A percentile compares a stretch with the other conserved stretches of the same genome.
phyloP scores from a whole-genome alignment of 1,140 invertebrate species.

The Drosophila ercepeae region DNA sequence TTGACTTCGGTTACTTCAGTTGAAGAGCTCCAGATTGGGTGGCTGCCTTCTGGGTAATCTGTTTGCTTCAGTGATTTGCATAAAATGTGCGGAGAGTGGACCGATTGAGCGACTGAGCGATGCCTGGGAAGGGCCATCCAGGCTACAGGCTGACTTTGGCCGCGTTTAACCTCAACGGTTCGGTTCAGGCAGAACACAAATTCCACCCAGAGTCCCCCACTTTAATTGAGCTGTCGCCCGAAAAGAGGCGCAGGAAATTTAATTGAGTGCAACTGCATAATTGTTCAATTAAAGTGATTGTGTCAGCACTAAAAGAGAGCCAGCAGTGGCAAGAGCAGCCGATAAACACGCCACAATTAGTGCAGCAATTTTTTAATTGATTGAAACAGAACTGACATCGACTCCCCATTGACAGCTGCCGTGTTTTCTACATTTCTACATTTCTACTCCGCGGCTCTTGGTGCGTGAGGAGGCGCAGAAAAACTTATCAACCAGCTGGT shows the following conservation, averaged over 20 bases:
- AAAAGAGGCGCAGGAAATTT: constrained; percentile 45
- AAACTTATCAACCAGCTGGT: constrained; percentile 24
- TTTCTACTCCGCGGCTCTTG: neutral
- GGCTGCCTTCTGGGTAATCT: constrained; percentile 45
- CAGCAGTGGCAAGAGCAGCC: neutral
- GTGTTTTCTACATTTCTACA: neutral
- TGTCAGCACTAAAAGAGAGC: constrained; percentile 27
- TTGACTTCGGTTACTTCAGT: constrained; percentile 38
- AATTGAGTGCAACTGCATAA: constrained; percentile 78
- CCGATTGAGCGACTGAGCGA: constrained; percentile 4
- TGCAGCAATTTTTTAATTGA: constrained; percentile 71
- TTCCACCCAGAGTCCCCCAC: constrained; percentile 24
- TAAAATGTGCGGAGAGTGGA: constrained; percentile 49
- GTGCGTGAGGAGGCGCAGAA: constrained; percentile 46
- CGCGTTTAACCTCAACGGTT: constrained; percentile 36
- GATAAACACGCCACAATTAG: constrained; percentile 69
- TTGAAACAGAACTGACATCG: constrained; percentile 41
- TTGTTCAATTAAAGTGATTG: constrained; percentile 77
- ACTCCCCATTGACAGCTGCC: constrained; percentile 45
- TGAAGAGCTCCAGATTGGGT: neutral
- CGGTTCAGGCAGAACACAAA: neutral
- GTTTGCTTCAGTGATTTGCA: constrained; percentile 69
- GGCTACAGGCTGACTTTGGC: constrained; percentile 16
- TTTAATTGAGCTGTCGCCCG: constrained; percentile 35
- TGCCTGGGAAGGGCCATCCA: neutral